A percentile compares a stretch with the other conserved stretches of the same genome.
phyloP scores from a whole-genome alignment of 2,888 invertebrate genomes.

The Plusia festucae region DNA sequence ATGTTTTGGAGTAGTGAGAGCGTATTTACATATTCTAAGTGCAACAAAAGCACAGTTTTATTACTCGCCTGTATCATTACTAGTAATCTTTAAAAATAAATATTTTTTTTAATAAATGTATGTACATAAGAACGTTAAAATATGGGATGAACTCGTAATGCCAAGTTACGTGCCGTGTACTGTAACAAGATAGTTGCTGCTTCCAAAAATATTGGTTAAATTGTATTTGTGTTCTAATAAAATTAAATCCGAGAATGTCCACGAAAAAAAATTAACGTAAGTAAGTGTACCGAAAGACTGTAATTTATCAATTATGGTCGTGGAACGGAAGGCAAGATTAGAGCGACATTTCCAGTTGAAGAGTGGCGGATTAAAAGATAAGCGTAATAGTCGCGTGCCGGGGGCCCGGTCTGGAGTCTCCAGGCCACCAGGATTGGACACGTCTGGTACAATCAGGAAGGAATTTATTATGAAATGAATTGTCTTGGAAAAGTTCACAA shows the following conservation, averaged over 20 bases:
- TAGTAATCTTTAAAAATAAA: no score
- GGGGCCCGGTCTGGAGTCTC: conserved; percentile 6
- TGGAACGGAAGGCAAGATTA: conserved; percentile 42
- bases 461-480: background rate
- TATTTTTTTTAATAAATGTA: no score
- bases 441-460: background rate
- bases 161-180: no score
- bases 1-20: no score
- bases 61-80: no score
- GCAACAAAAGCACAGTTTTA: no score
- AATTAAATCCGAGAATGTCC: background rate
- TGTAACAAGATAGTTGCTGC: no score
- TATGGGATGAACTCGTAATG: no score
- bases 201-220: no score
- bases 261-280: background rate
- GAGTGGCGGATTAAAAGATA: conserved; percentile 38
- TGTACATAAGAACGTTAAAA: no score
- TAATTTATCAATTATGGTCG: conserved; percentile 50
- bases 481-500: background rate
- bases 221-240: no score
- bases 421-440: conserved; percentile 2
- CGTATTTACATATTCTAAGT: no score
- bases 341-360: conserved; percentile 41
- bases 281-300: conserved; percentile 26
- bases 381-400: conserved; percentile 20